These are phyloP conservation scores for Drosophila subquinaria DNA, from an alignment of 2,888 invertebrate genomes.

Conservation along the genomic window DNA sequence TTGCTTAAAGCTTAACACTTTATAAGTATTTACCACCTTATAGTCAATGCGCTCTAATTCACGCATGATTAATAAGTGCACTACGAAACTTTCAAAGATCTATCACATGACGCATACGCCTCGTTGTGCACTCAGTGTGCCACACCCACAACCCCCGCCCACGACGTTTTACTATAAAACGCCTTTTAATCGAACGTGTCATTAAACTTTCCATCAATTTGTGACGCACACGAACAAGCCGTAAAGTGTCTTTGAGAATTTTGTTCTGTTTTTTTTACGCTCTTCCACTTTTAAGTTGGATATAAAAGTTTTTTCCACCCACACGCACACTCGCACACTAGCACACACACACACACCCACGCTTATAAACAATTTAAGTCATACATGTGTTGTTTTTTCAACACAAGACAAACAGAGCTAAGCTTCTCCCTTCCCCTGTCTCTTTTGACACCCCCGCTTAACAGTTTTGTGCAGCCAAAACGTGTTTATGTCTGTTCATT, in stretches of 20 bases:
- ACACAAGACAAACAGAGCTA: conserved; percentile 58
- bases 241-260: conserved; percentile 53
- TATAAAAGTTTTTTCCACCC: conserved; percentile 48
- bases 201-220: conserved; percentile 72
- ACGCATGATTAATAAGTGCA: not conserved
- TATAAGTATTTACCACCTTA: not conserved
- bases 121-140: conserved; percentile 1
- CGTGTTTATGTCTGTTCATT: conserved; percentile 80
- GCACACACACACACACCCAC: conserved; percentile 24
- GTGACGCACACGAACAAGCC: conserved; percentile 52
- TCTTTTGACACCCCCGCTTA: conserved; percentile 33
- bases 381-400: conserved; percentile 72
- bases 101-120: conserved; percentile 35
- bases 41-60: not conserved
- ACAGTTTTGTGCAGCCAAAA: conserved; percentile 68
- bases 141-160: not conserved
- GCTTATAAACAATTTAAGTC: conserved; percentile 72
- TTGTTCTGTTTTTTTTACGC: conserved; percentile 19
- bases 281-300: conserved; percentile 39
- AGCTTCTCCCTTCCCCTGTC: conserved; percentile 2
- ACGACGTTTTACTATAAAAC: conserved; percentile 23
- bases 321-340: conserved; percentile 5
- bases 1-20: not conserved
- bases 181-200: conserved; percentile 67
- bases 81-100: not conserved